Evolutionary conservation across 2,113 vertebrate species (phyloP), one percentile per base, ranked within the genome.

Genomic region (Myodes glareolus): DNA sequence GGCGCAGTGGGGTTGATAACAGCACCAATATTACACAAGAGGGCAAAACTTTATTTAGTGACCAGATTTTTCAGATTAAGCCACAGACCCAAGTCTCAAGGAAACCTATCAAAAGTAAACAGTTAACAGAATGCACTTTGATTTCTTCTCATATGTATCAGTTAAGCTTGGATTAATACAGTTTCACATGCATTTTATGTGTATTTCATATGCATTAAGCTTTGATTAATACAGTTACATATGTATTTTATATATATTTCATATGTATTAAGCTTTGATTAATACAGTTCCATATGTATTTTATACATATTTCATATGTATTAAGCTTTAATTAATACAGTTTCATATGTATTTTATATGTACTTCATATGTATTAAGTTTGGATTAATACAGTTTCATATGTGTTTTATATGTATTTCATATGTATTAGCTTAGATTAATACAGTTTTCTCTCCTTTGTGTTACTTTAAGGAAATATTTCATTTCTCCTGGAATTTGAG

Each of bases 31-130:
- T 7, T 72, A 82, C 42, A 85, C 33, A 95, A 67, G 25, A 94
- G n/a, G 3, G 36, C 27, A 88, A 91, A 81, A 88, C 58, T 29
- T 75, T 70, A 86, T 75, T 84, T 73, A 39, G n/a, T 14, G 45
- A 70, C 42, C 36, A 78, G 72, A 63, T 47, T 94, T 87, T 92
- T 93, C 52, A 67, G 55, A 68, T 90, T 63, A 90, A 96, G 29
- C 11, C 25, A 63, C 31, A 82, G 19, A 84, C 23, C 45, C 12
- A 94, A 72, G 55, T 58, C 92, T 45, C 80, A 3, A 84, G 3
- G 63, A 94, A 94, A 92, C 17, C 9, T 76, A 72, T 55, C 47
- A 94, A 84, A 77, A 1, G 17, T 76, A 91, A 97, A 92, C 2
- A 78, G 29, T 11, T 70, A 70, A 81, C 6, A 75, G 33, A 78